Percentiles rank a stretch among this genome's conserved stretches.
Conservation (phyloP, 2,888 invertebrate species). For the Pseudococcus viburni region DNA sequence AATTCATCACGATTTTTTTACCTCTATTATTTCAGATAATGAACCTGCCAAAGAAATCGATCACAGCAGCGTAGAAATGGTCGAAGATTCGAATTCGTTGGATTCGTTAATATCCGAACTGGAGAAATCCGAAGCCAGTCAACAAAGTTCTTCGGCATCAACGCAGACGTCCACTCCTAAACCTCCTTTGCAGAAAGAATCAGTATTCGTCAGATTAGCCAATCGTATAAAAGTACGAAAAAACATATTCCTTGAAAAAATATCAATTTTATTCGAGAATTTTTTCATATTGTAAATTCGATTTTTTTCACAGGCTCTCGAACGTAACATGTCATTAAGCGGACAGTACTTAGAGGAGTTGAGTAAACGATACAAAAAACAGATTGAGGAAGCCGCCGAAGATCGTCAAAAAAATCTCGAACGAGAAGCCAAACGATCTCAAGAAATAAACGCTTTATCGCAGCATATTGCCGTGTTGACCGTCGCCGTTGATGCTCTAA, state of each 20-base stretch:
- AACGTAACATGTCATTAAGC: constrained; percentile 96
- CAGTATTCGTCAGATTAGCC: constrained; percentile 94
- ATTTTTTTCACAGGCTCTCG: constrained; percentile 80
- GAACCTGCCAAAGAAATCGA: constrained; percentile 38
- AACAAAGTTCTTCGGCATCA: constrained; percentile 60
- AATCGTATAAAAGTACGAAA: constrained; percentile 89
- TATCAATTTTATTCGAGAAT: too few relatives aligned
- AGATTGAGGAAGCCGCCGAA: constrained; percentile 89
- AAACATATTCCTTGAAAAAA: too few relatives aligned
- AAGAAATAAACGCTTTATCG: constrained; percentile 76
- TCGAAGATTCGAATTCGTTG: constrained; percentile 68
- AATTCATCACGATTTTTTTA: background rate
- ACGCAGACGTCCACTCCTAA: constrained; percentile 71
- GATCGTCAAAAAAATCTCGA: constrained; percentile 80
- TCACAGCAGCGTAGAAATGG: constrained; percentile 16
- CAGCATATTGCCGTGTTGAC: constrained; percentile 76
- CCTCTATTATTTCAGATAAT: background rate
- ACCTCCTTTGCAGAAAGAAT: constrained; percentile 79
- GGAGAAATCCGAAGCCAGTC: constrained; percentile 68
- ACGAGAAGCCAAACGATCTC: constrained; percentile 82
- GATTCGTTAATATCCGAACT: constrained; percentile 69
- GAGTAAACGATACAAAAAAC: constrained; percentile 94
- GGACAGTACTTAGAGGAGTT: constrained; percentile 97
- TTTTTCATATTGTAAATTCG: background rate
- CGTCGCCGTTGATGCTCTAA: constrained; percentile 75